Percentiles rank a stretch among this genome's conserved stretches.
Conservation (phyloP, 2,797 vertebrate species). For the Neomorphus geoffroyi region DNA sequence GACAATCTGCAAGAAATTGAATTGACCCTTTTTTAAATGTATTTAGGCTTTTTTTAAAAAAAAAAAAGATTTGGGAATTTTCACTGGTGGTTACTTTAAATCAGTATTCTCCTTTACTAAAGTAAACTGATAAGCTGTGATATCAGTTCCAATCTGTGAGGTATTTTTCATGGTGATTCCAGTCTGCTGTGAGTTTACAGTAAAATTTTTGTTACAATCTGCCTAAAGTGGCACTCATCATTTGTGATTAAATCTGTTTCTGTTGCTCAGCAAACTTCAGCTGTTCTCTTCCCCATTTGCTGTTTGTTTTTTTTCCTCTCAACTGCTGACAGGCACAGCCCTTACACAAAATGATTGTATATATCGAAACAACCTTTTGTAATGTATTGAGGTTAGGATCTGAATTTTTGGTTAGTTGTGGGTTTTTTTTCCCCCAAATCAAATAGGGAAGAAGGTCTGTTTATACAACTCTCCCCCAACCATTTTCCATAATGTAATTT, state of each 20-base stretch:
- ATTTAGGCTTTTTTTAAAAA: neutral
- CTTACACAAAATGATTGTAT: neutral
- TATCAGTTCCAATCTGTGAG: neutral
- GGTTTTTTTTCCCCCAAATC: neutral
- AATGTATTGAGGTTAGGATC: neutral
- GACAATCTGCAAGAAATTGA: neutral
- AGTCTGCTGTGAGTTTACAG: neutral
- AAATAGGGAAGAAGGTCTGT: neutral
- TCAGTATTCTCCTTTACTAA: neutral
- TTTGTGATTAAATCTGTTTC: neutral
- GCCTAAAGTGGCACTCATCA: neutral
- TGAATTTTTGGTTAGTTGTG: too few species aligned
- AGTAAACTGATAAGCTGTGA: neutral
- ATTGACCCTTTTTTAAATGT: neutral
- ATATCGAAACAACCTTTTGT: neutral
- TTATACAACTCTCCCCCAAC: too few species aligned
- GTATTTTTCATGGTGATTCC: neutral
- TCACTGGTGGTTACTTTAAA: neutral
- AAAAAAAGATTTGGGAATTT: neutral
- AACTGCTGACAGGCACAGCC: neutral
- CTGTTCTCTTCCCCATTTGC: neutral
- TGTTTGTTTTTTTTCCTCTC: neutral
- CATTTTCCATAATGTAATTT: neutral
- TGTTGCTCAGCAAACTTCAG: neutral
- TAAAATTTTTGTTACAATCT: neutral